These are phyloP conservation scores for Anarrhichthys ocellatus DNA, from an alignment of 2,113 vertebrate species.

Conservation along the genomic window DNA sequence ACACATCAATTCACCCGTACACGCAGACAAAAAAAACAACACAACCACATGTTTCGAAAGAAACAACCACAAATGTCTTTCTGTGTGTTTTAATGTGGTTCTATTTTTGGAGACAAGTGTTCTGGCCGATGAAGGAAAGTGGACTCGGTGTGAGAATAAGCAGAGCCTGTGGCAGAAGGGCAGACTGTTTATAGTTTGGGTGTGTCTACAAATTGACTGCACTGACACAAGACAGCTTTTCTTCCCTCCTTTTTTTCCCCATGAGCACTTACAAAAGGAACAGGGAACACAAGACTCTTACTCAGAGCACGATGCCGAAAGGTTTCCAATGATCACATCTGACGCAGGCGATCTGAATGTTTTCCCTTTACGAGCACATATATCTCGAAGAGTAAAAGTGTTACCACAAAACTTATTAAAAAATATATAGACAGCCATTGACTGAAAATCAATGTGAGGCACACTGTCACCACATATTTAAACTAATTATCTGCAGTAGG, in stretches of 20 bases:
- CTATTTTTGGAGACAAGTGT: constrained; percentile 58
- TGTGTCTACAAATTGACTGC: constrained; percentile 78
- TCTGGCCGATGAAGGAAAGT: constrained; percentile 39
- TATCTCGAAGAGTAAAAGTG: neutral
- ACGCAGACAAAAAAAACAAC: constrained; percentile 29
- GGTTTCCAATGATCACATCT: constrained; percentile 48
- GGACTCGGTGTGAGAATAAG: constrained; percentile 51
- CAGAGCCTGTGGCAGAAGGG: constrained; percentile 61
- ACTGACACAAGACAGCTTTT: constrained; percentile 58
- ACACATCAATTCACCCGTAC: constrained; percentile 56
- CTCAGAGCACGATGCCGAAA: constrained; percentile 20
- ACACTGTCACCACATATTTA: neutral
- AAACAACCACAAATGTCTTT: constrained; percentile 6
- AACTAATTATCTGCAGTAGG: neutral
- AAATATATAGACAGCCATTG: neutral
- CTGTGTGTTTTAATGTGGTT: constrained; percentile 65
- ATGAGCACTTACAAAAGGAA: constrained; percentile 31
- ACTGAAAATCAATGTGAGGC: neutral
- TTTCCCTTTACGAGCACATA: neutral
- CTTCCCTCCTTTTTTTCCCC: constrained; percentile 9
- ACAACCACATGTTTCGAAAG: constrained; percentile 21
- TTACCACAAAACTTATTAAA: neutral
- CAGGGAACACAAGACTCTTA: constrained; percentile 34
- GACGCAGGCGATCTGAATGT: neutral
- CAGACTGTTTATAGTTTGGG: constrained; percentile 82